Evolutionary conservation across 2,113 vertebrate genomes (phyloP), one percentile per base, ranked within the genome.

Genomic region (Trinectes maculatus): DNA sequence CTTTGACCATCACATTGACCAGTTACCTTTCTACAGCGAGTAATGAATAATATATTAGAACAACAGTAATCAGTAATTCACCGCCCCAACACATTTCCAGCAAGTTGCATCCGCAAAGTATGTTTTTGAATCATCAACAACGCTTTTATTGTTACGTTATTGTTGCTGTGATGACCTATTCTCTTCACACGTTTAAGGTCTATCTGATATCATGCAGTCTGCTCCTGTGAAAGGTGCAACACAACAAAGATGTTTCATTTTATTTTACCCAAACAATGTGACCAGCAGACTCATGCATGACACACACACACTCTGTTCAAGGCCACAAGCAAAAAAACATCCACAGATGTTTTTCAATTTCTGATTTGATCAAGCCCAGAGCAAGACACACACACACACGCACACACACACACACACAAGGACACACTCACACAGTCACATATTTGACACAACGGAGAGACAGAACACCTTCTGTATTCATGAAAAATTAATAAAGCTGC

Each of bases 171-270:
- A 57, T 73, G 72, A 80, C 69, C 80, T 71, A 51, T 77, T 86
- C 81, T 72, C 49, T 64, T 11, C 42, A 31, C 54, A 21, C 40
- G 5, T 81, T 85, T 76, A 83, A 82, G 57, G 84, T 78, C 78
- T 19, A 69, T 82, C 55, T 66, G 58, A 85, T 89, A 77, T 73
- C 56, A 47, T 82, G 74, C 77, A 60, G 64, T 67, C 68, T 1
- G 21, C 51, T 79, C 59, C 61, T 72, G 51, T 61, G 39, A 77
- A 77, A 53, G 36, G 44, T 62, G 55, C 29, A 52, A 66, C 73
- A 78, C 59, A 85, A 75, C 78, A 67, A 77, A 82, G 63, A 63
- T 76, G 63, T 82, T 82, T 67, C 40, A 84, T 80, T 87, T 67
- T 25, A 48, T 82, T 76, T 65, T 77, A 46, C 26, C 26, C 51